A percentile compares a stretch with the other conserved stretches of the same genome.
These are phyloP conservation scores for Himalopsyche phryganea DNA, from an alignment of 1,140 invertebrate species.

Conservation along the genomic window DNA sequence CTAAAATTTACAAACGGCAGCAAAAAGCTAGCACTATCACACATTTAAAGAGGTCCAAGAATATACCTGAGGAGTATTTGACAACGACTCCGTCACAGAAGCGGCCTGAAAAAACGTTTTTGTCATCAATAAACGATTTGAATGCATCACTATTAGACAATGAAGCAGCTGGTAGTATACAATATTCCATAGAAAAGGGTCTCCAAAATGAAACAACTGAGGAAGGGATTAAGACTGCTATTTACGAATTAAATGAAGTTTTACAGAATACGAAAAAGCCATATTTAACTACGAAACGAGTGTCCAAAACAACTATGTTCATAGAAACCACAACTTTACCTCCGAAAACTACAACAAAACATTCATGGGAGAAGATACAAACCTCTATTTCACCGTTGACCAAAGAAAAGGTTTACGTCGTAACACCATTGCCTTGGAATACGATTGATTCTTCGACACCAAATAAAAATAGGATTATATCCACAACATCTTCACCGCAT, in stretches of 20 bases:
- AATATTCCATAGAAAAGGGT: slow-evolving; percentile 45
- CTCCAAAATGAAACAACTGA: slow-evolving; percentile 37
- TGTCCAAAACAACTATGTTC: slow-evolving; percentile 14
- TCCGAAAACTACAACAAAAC: slow-evolving; percentile 43
- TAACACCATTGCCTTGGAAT: slow-evolving; percentile 64
- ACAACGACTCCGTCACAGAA: slow-evolving; percentile 54
- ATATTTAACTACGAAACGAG: slow-evolving; percentile 17
- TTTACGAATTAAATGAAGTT: slow-evolving; percentile 15
- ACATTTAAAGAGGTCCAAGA: slow-evolving; percentile 61
- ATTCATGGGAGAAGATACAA: slow-evolving; percentile 62
- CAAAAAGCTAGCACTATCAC: slow-evolving; percentile 53
- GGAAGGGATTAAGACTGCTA: slow-evolving; percentile 30
- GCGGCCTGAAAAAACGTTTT: slow-evolving; percentile 23
- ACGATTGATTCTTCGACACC: slow-evolving; percentile 34
- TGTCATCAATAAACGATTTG: slow-evolving; percentile 36
- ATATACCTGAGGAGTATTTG: slow-evolving; percentile 74
- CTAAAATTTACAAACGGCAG: slow-evolving; percentile 48
- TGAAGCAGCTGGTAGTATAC: slow-evolving; percentile 55
- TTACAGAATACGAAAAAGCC: slow-evolving; percentile 2
- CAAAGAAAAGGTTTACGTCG: slow-evolving; percentile 74
- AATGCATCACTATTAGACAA: slow-evolving; percentile 52
- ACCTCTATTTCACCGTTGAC: slow-evolving; percentile 67
- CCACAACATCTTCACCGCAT: slow-evolving; percentile 41
- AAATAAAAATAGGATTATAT: slow-evolving; percentile 24
- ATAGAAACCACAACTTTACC: slow-evolving; percentile 18